Base-by-base conservation (phyloP, 2,113 vertebrate species). In the Halichoeres trimaculatus region DNA sequence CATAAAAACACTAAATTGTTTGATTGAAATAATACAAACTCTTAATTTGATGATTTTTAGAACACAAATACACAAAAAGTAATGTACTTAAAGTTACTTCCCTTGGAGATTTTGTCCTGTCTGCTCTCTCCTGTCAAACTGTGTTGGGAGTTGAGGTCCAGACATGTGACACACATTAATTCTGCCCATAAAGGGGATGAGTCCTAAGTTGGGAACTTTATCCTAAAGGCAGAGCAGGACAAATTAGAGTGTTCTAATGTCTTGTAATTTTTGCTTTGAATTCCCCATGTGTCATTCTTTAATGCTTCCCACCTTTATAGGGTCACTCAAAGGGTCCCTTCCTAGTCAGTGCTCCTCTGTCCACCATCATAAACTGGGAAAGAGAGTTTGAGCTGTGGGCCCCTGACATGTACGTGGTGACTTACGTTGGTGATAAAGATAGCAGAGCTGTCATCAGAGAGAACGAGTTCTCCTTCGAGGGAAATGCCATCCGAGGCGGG, bases 341-440 rank as follows among this genome's bases (percentile, higher is more conserved):
- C 88, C 93, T 99, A 83, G 98, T 99, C 76, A 98, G 98, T 10
- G 98, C 97, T 6, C 98, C 97, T 0, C 93, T 99, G 63, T 99
- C 98, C 71, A 99, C 98, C 71, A 98, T 99, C 89, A 99, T 99
- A 84, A 99, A 99, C 91, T 99, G 97, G 97, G 98, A 99, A 76
- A 91, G 97, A 63, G 98, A 99, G 90, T 99, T 99, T 91, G 97
- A 99, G 90, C 95, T 99, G 96, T 99, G 98, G 98, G 98, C 97
- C 8, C 98, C 98, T 1, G 97, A 99, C 84, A 97, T 99, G 96
- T 99, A 99, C 0, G 98, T 99, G 54, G 98, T 99, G 62, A 99
- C 97, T 10, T 99, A 99, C 0, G 95, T 98, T 0, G 98, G 98
- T 0, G 98, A 99, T 85, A 99, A 99, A 85, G 97, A 99, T 91